phyloP scores from a whole-genome alignment of 2,113 vertebrate species.

The Myiopsitta monachus region DNA sequence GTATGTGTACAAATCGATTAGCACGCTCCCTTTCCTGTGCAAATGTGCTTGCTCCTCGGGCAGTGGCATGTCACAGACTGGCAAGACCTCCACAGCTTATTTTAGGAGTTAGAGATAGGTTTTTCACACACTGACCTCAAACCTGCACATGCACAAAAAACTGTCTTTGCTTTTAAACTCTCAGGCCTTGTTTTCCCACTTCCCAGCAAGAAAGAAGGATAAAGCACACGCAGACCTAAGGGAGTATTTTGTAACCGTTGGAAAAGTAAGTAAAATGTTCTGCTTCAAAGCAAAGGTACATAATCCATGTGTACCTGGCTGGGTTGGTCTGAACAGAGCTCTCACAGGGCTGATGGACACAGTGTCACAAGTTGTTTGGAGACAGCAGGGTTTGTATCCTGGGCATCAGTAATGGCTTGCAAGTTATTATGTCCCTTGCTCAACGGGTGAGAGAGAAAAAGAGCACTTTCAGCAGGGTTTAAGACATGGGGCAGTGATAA shows the following conservation, averaged over 20 bases:
- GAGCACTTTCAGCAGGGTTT: not conserved
- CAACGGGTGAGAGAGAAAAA: slow-evolving; percentile 10
- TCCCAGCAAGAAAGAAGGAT: not conserved
- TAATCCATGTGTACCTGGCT: not conserved
- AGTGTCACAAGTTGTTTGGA: not conserved
- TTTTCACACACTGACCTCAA: not conserved
- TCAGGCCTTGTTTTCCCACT: not conserved
- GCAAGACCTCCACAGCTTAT: not conserved
- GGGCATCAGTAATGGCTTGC: not conserved
- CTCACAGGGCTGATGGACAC: not conserved
- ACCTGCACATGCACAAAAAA: not conserved
- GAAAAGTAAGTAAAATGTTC: not conserved
- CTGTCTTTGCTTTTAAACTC: not conserved
- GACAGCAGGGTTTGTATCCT: not conserved
- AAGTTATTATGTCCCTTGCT: slow-evolving; percentile 1
- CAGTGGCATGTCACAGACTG: not conserved
- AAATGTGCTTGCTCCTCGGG: not conserved
- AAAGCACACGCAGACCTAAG: not conserved
- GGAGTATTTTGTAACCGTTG: not conserved
- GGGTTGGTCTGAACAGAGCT: not conserved
- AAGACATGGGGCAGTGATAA: not conserved
- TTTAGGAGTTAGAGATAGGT: not conserved
- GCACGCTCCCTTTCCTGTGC: not conserved
- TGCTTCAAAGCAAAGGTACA: not conserved
- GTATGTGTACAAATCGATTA: not conserved